These are phyloP conservation scores for Augiades crinisus DNA, from an alignment of 2,888 invertebrate species.

Conservation along the genomic window DNA sequence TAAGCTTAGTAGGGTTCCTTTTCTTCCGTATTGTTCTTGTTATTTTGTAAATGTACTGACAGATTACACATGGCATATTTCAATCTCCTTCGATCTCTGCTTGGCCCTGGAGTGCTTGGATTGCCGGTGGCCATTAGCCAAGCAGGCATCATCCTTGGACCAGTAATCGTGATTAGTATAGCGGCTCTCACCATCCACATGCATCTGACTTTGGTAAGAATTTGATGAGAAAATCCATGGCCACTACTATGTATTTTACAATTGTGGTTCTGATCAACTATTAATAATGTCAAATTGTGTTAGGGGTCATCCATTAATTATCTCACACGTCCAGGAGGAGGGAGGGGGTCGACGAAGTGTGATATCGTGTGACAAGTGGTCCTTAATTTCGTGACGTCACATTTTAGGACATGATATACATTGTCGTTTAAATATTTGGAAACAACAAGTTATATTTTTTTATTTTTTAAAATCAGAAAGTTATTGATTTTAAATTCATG, in stretches of 20 bases:
- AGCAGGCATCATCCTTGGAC: slow-evolving; percentile 51
- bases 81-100: slow-evolving; percentile 47
- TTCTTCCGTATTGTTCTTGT: neutral
- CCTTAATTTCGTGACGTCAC: too few species aligned
- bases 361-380: too few species aligned
- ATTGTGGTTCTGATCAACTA: neutral
- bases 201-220: slow-evolving; percentile 50
- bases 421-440: too few species aligned
- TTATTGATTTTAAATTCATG: too few species aligned
- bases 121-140: slow-evolving; percentile 58
- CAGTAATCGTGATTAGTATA: slow-evolving; percentile 41
- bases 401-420: too few species aligned
- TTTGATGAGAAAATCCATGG: neutral
- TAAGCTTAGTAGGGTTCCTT: neutral
- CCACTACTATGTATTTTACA: neutral
- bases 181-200: slow-evolving; percentile 47
- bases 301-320: too few species aligned
- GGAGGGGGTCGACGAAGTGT: too few species aligned
- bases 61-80: slow-evolving; percentile 62
- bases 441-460: too few species aligned
- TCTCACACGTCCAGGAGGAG: too few species aligned
- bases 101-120: slow-evolving; percentile 54
- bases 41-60: too few species aligned
- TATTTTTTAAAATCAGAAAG: too few species aligned
- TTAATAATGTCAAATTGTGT: too few species aligned